Base-by-base conservation (phyloP, 2,113 vertebrate genomes). In the Gracilinanus agilis region DNA sequence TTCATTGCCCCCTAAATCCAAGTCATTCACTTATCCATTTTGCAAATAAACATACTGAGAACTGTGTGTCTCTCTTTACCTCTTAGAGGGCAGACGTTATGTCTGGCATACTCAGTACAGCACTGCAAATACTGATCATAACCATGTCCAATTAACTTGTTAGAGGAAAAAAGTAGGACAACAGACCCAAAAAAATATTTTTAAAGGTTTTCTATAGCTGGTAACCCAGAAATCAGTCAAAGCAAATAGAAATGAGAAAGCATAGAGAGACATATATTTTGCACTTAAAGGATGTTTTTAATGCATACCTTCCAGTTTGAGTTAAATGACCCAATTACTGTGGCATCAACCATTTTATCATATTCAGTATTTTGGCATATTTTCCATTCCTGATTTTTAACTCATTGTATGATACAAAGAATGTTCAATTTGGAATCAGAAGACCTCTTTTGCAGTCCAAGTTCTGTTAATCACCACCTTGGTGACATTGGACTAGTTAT, bases 201-300 rank as follows among this genome's bases (percentile, higher is more conserved):
- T 83, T 40, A 83, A 40, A 40, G n/a, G 34, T 40, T 83, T 83
- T 83, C n/a, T 83, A n/a, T 40, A 83, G 21, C 67, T 83, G 67
- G 67, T 9, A 83, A 83, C 67, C 67, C 67, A 83, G 67, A 83
- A 40, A 83, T 83, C 56, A 58, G 25, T 58, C 67, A 83, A 83
- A 83, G n/a, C 67, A 83, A 40, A 83, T 83, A 83, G 67, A 83
- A 83, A 40, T 83, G 67, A 83, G n/a, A n/a, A 16, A 83, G 40
- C n/a, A 83, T 83, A 40, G 67, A n/a, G 29, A 83, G n/a, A 83
- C 67, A 83, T 83, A 83, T 23, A 40, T 83, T 83, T 83, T 83
- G 67, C 67, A 83, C 67, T 83, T 83, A 83, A 83, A 83, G n/a
- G n/a, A 83, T 83, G 67, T 40, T 83, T 83, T 83, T 83, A 83